Conservation (phyloP, 2,113 vertebrate species). For the Vombatus ursinus region DNA sequence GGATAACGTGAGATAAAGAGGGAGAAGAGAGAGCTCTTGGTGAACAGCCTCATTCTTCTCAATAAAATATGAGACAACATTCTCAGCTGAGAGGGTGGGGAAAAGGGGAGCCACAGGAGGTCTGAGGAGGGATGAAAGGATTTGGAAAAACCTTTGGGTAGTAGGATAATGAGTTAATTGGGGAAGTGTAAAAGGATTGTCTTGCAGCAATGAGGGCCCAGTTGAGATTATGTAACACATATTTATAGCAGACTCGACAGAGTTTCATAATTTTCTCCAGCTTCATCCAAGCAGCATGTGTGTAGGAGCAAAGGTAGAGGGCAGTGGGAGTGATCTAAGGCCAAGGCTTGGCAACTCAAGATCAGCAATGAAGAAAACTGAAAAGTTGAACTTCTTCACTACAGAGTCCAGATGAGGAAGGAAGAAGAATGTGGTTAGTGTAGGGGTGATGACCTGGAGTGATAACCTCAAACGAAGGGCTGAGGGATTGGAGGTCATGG, state of each 20-base stretch:
- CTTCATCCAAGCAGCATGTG: neutral
- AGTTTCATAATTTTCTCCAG: neutral
- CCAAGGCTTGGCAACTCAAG: neutral
- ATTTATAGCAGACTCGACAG: neutral
- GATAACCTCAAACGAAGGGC: no score
- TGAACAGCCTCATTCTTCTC: neutral
- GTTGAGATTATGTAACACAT: neutral
- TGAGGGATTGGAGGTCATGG: no score
- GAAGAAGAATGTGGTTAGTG: no score
- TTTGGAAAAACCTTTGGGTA: neutral
- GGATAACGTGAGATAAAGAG: neutral
- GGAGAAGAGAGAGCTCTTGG: neutral
- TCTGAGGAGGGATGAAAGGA: neutral
- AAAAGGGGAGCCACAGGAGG: neutral
- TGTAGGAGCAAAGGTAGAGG: neutral
- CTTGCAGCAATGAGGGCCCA: neutral
- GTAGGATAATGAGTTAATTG: neutral
- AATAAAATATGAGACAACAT: neutral
- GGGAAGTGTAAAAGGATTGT: neutral
- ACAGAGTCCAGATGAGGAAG: no score
- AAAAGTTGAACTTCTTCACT: neutral
- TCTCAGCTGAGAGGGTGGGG: neutral
- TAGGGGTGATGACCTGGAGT: no score
- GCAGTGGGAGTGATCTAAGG: neutral
- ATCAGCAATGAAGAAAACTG: neutral